phyloP scores from a whole-genome alignment of 2,888 invertebrate genomes.

The Julus scanicus region DNA sequence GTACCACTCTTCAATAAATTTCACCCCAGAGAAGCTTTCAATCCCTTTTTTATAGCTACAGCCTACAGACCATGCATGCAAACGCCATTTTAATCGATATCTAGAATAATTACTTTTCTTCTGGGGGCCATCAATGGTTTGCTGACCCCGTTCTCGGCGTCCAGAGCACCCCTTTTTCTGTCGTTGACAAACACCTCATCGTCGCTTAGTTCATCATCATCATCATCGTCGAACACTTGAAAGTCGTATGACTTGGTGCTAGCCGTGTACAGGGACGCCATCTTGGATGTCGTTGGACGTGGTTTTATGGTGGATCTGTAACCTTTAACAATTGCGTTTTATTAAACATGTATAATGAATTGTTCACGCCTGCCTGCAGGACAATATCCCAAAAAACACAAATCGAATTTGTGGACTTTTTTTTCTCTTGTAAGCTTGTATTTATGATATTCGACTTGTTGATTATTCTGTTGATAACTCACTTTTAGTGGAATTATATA shows the following conservation, averaged over 20 bases:
- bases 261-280: slow-evolving; percentile 46
- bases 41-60: background rate
- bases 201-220: slow-evolving; percentile 74
- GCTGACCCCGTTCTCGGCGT: slow-evolving; percentile 77
- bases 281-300: background rate
- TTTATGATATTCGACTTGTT: too few species aligned
- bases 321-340: slow-evolving; percentile 5
- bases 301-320: slow-evolving; percentile 31
- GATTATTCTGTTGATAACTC: too few species aligned
- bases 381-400: background rate
- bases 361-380: background rate
- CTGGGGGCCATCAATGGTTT: slow-evolving; percentile 80
- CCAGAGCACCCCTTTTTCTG: slow-evolving; percentile 69
- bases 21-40: background rate
- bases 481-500: too few species aligned
- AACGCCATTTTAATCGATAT: background rate
- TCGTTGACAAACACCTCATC: slow-evolving; percentile 82
- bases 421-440: background rate
- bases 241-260: slow-evolving; percentile 64
- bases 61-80: background rate
- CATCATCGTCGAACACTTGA: slow-evolving; percentile 72
- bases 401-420: background rate
- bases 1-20: background rate
- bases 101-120: slow-evolving; percentile 67
- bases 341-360: background rate